A percentile compares a stretch with the other conserved stretches of the same genome.
Evolutionary conservation across 1,140 invertebrate species (phyloP).

Genomic region (Steinernema feltiae): DNA sequence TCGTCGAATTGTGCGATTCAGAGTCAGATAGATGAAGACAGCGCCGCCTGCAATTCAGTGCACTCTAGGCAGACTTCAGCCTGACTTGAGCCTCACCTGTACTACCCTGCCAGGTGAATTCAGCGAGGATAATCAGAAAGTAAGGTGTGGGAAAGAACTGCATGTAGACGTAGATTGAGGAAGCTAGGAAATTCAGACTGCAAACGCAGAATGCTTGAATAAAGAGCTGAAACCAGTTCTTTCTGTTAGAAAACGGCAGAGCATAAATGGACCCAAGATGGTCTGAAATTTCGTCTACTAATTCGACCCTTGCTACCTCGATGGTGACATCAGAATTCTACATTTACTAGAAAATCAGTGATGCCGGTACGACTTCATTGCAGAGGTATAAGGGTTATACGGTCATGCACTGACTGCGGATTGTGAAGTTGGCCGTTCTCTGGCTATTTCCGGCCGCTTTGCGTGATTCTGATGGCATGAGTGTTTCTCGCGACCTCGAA

Average conservation of each 20-base stretch:
- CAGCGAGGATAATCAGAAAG: background rate
- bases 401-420: too few relatives aligned
- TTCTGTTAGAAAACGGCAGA: background rate
- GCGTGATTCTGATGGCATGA: too few relatives aligned
- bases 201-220: conserved; percentile 23
- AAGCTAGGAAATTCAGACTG: conserved; percentile 14
- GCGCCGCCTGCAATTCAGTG: background rate
- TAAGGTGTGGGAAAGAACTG: background rate
- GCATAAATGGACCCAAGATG: too few relatives aligned
- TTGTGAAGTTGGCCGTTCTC: too few relatives aligned
- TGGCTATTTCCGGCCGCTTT: too few relatives aligned
- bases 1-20: background rate
- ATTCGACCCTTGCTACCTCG: too few relatives aligned
- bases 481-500: too few relatives aligned
- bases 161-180: conserved; percentile 7
- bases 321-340: too few relatives aligned
- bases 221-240: conserved; percentile 17
- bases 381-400: too few relatives aligned
- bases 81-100: background rate
- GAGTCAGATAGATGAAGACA: background rate
- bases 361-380: too few relatives aligned
- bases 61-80: background rate
- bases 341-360: too few relatives aligned
- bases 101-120: background rate
- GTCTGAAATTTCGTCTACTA: too few relatives aligned